Evolutionary conservation across 2,797 vertebrate genomes (phyloP).

Genomic region (Platalea minor): DNA sequence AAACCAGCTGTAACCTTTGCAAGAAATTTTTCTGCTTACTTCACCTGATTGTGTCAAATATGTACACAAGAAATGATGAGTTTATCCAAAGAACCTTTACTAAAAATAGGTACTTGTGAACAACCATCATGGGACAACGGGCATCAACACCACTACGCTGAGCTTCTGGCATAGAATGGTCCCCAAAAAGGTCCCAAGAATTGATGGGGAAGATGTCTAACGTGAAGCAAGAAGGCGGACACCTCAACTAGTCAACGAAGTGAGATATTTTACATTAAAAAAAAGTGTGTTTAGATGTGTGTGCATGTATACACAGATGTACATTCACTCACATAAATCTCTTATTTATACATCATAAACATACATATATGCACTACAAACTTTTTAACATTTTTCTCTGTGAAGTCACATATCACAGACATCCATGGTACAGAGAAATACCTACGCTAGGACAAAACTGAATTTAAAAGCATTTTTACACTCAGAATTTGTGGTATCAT

Average conservation of each 20-base stretch:
- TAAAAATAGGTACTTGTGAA: background rate
- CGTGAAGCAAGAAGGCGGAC: background rate
- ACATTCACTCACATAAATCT: background rate
- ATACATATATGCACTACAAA: background rate
- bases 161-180: background rate
- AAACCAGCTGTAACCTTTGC: background rate
- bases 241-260: background rate
- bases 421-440: background rate
- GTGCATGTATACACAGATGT: background rate
- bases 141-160: background rate
- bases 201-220: rapidly evolving
- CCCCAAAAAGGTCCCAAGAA: background rate
- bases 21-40: background rate
- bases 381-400: background rate
- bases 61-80: background rate
- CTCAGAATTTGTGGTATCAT: background rate
- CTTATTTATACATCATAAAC: background rate
- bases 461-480: background rate
- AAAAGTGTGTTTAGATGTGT: background rate
- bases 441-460: background rate
- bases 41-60: background rate
- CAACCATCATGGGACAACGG: background rate
- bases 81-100: background rate
- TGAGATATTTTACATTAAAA: background rate
- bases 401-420: background rate